phyloP scores from a whole-genome alignment of 1,140 invertebrate species.

The Apis laboriosa region DNA sequence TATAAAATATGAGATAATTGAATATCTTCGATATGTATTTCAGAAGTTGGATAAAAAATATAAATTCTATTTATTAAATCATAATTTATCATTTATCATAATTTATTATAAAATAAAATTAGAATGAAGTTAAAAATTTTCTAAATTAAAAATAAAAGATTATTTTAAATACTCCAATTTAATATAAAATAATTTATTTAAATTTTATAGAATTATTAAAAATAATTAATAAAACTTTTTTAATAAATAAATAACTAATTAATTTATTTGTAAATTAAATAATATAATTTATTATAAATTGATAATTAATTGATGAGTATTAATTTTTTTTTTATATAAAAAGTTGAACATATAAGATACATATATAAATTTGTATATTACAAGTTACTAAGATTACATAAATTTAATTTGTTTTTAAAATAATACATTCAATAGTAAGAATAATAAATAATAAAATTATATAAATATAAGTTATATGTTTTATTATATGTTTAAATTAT shows the following conservation, averaged over 20 bases:
- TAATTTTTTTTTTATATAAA: not conserved
- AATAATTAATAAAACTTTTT: not conserved
- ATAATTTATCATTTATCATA: not conserved
- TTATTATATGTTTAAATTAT: not conserved
- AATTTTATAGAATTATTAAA: not conserved
- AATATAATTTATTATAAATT: not conserved
- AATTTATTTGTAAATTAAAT: not conserved
- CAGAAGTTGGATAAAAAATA: not conserved
- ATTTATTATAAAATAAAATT: not conserved
- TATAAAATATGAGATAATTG: not conserved
- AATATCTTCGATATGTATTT: not conserved
- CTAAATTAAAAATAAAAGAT: not conserved
- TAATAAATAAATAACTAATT: not conserved
- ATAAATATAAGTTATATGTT: not conserved
- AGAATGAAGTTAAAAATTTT: too few species aligned
- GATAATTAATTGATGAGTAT: not conserved
- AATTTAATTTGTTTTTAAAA: conserved; percentile 4
- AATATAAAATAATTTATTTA: not conserved
- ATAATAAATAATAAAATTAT: not conserved
- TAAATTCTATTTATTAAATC: not conserved
- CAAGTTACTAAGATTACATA: conserved; percentile 21
- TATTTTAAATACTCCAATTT: not conserved
- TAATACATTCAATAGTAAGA: not conserved
- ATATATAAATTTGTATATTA: not conserved
- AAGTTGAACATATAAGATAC: not conserved